Conservation (phyloP, 1,140 invertebrate genomes). For the Triops longicaudatus region DNA sequence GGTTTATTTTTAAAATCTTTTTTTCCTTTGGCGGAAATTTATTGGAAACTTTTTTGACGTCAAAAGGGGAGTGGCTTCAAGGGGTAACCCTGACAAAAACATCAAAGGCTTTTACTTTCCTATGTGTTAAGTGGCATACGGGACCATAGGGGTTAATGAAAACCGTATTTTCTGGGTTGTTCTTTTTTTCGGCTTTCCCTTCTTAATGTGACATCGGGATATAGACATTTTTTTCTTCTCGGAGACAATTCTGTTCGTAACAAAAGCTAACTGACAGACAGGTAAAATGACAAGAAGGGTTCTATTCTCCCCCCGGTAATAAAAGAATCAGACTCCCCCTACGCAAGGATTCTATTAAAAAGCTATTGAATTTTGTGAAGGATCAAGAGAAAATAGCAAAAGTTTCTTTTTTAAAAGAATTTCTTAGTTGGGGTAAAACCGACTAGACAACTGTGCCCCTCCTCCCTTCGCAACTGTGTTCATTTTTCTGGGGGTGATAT, state of each 20-base stretch:
- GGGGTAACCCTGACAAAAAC: neutral
- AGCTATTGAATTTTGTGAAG: too few relatives aligned
- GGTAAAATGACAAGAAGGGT: too few relatives aligned
- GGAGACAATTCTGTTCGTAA: too few relatives aligned
- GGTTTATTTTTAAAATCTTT: neutral
- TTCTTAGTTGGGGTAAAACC: neutral
- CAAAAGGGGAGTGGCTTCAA: neutral
- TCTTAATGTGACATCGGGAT: too few relatives aligned
- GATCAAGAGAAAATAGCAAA: too few relatives aligned
- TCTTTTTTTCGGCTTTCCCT: neutral
- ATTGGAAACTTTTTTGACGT: neutral
- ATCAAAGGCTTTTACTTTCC: neutral
- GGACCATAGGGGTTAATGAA: slow-evolving; percentile 13
- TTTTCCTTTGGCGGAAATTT: neutral
- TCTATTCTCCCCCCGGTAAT: too few relatives aligned
- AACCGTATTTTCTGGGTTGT: neutral
- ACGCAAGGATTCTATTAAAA: neutral
- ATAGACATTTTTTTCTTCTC: too few relatives aligned
- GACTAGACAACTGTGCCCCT: neutral
- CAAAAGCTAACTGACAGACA: too few relatives aligned
- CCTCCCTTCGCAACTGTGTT: slow-evolving; percentile 8
- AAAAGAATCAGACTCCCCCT: too few relatives aligned
- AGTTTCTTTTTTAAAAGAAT: too few relatives aligned
- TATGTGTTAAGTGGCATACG: slow-evolving; percentile 15
- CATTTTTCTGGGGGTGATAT: neutral